Percentiles rank a stretch among this genome's conserved stretches.
Evolutionary conservation across 2,888 invertebrate genomes (phyloP).

Genomic region (Philopedon plagiatum): DNA sequence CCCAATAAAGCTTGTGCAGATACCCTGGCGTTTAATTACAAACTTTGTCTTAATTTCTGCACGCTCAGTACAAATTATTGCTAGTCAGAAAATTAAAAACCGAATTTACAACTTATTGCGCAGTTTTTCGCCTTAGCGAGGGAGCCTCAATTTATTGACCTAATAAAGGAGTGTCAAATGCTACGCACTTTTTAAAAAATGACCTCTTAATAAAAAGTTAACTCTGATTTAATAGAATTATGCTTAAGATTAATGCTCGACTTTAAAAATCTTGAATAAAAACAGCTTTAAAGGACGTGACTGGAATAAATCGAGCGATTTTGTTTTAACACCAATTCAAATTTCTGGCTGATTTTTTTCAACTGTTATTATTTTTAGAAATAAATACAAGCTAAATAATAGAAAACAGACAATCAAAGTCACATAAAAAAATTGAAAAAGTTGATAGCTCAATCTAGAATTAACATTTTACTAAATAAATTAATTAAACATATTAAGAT

Average conservation of each 20-base stretch:
- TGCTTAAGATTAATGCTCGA: slow-evolving; percentile 1
- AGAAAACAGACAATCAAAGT: no score
- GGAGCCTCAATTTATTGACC: slow-evolving; percentile 21
- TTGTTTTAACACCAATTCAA: not conserved
- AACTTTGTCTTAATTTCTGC: slow-evolving; percentile 35
- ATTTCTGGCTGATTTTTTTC: not conserved
- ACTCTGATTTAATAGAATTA: slow-evolving; percentile 16
- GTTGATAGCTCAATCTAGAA: no score
- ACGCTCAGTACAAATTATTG: slow-evolving; percentile 34
- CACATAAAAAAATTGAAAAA: no score
- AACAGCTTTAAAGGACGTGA: slow-evolving; percentile 7
- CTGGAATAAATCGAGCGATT: not conserved
- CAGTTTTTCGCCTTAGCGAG: slow-evolving; percentile 24
- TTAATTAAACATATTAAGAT: no score
- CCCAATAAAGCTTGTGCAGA: slow-evolving; percentile 30
- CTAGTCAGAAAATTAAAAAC: slow-evolving; percentile 40
- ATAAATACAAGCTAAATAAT: not conserved
- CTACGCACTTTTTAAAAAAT: slow-evolving; percentile 21
- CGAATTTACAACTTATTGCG: slow-evolving; percentile 25
- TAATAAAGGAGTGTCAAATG: slow-evolving; percentile 19
- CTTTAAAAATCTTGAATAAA: not conserved
- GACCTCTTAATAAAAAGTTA: slow-evolving; percentile 18
- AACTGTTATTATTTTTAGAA: not conserved
- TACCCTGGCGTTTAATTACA: slow-evolving; percentile 33
- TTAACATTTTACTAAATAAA: no score